A percentile compares a stretch with the other conserved stretches of the same genome.
These are phyloP conservation scores for Peromyscus maniculatus DNA, from an alignment of 2,113 vertebrate species.

Conservation along the genomic window DNA sequence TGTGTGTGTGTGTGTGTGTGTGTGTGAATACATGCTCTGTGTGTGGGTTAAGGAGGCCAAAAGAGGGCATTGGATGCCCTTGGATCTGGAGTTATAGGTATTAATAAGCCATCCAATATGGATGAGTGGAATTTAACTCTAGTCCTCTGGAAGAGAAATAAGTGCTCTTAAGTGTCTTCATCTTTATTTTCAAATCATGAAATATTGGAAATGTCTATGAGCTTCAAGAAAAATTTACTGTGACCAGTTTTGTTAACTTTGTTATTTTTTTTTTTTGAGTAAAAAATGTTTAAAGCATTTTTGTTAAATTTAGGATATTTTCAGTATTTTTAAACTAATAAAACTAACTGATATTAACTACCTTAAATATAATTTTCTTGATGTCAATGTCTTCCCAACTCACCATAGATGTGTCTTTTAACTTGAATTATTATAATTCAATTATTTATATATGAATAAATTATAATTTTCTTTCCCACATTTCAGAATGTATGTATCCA, in stretches of 20 bases:
- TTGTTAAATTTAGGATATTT: neutral
- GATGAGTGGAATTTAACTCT: too few species aligned
- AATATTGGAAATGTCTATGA: conserved; percentile 25
- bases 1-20: neutral
- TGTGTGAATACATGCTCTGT: neutral
- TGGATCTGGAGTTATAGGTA: neutral
- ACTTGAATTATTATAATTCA: neutral
- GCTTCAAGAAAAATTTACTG: conserved; percentile 12
- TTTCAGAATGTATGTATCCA: neutral
- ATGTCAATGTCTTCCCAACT: neutral
- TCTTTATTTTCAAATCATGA: conserved; percentile 20
- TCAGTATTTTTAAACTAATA: conserved; percentile 24
- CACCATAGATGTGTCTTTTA: neutral
- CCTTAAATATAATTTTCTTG: neutral
- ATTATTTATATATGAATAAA: neutral
- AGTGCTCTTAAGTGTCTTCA: neutral
- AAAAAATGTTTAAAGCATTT: neutral
- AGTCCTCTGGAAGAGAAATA: neutral
- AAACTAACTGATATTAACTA: neutral
- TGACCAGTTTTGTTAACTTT: conserved; percentile 14
- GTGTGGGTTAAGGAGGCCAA: neutral
- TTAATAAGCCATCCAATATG: neutral
- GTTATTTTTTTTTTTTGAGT: neutral
- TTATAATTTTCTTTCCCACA: neutral
- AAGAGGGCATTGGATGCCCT: neutral